A percentile compares a stretch with the other conserved stretches of the same genome.
phyloP scores from a whole-genome alignment of 2,113 vertebrate species.

The human region DNA sequence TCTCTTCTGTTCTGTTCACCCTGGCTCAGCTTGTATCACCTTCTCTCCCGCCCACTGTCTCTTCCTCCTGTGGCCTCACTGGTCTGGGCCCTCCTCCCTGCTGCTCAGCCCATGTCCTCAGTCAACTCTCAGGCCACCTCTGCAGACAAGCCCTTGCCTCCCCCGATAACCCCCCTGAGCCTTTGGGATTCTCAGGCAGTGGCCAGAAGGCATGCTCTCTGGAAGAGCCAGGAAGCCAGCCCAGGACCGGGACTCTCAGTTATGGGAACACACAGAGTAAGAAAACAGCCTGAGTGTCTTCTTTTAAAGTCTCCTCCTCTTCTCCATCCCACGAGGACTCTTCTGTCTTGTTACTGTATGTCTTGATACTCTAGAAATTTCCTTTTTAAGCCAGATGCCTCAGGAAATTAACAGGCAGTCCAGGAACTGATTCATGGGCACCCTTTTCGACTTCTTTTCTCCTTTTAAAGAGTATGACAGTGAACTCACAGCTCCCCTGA shows the following conservation, averaged over 20 bases:
- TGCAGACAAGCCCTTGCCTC: neutral
- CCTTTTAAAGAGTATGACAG: neutral
- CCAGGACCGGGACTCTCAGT: neutral
- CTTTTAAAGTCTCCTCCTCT: neutral
- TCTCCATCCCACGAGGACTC: rapidly evolving
- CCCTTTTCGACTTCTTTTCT: neutral
- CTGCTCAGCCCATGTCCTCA: neutral
- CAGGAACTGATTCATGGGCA: neutral
- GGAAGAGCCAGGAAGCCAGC: neutral
- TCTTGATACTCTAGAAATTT: neutral
- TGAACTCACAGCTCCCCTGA: neutral
- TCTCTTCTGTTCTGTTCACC: too few species aligned
- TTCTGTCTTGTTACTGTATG: rapidly evolving
- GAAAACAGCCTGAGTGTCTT: neutral
- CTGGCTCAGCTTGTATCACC: rapidly evolving
- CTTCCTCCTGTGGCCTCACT: neutral
- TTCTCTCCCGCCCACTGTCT: neutral
- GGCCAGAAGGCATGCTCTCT: neutral
- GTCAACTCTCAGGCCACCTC: neutral
- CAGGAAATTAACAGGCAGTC: neutral
- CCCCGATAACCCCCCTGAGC: neutral
- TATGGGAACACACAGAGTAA: too few species aligned
- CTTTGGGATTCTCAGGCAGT: neutral
- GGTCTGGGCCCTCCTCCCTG: neutral
- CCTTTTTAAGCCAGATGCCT: neutral